Conservation (phyloP, 1,140 invertebrate species). For the Diuraphis noxia region DNA sequence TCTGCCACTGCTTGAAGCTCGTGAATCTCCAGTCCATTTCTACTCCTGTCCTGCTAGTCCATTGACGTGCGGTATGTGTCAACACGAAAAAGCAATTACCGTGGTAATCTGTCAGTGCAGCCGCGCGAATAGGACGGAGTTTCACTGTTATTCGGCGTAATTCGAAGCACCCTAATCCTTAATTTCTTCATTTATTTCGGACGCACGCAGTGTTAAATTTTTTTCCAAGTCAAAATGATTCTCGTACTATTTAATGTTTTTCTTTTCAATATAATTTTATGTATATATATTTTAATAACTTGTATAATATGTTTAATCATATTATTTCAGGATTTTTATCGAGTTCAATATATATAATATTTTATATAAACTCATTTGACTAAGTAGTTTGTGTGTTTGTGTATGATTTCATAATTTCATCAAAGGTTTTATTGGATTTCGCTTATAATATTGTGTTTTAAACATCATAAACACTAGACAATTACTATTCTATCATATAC, state of each 20-base stretch:
- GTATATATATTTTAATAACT: no score
- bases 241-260: no score
- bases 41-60: background rate
- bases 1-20: background rate
- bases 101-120: constrained; percentile 23
- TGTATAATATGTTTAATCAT: no score
- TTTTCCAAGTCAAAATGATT: no score
- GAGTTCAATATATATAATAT: background rate
- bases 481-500: background rate
- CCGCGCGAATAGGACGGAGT: background rate
- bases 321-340: no score
- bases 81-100: constrained; percentile 49
- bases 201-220: background rate
- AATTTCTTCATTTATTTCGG: constrained; percentile 1
- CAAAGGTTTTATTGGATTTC: background rate
- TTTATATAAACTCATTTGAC: background rate
- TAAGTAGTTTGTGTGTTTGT: background rate
- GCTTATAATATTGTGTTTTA: background rate
- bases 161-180: background rate
- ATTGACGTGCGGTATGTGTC: constrained; percentile 2
- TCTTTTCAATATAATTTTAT: no score
- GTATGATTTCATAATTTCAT: no score
- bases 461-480: background rate
- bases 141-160: background rate
- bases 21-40: constrained; percentile 1